phyloP scores from a whole-genome alignment of 2,113 vertebrate genomes.

The Petromus typicus region DNA sequence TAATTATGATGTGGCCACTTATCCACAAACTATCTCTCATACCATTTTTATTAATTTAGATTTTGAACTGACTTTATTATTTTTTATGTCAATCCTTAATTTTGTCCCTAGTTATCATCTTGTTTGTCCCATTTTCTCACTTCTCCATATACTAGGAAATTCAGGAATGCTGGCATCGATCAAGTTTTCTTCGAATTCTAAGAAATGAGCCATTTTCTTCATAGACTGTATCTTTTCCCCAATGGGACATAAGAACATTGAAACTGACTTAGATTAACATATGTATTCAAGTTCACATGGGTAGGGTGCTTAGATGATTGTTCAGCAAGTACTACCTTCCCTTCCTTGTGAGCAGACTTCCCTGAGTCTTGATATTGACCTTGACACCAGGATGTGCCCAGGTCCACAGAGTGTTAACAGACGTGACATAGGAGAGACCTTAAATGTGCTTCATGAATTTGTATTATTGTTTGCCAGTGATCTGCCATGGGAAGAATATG shows the following conservation, averaged over 20 bases:
- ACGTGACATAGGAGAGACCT: neutral
- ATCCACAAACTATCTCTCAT: neutral
- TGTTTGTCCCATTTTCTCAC: neutral
- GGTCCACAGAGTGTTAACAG: neutral
- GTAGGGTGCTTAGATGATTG: neutral
- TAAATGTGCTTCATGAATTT: neutral
- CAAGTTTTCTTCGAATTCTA: neutral
- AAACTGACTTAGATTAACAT: neutral
- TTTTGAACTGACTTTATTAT: constrained; percentile 22
- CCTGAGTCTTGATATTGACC: neutral
- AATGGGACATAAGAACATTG: neutral
- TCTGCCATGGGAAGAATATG: neutral
- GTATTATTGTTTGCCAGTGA: neutral
- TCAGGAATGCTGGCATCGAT: constrained; percentile 8
- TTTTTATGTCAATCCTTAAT: neutral
- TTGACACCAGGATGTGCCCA: neutral
- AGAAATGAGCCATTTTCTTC: neutral
- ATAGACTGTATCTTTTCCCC: neutral
- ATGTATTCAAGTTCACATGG: neutral
- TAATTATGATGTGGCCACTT: neutral
- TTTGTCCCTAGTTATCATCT: neutral
- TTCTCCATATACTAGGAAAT: neutral
- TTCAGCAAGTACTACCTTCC: neutral
- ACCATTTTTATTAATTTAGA: neutral
- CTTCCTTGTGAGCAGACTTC: neutral